A percentile compares a stretch with the other conserved stretches of the same genome.
These are phyloP conservation scores for Pristionchus arcanus DNA, from an alignment of 2,888 invertebrate species.

Conservation along the genomic window DNA sequence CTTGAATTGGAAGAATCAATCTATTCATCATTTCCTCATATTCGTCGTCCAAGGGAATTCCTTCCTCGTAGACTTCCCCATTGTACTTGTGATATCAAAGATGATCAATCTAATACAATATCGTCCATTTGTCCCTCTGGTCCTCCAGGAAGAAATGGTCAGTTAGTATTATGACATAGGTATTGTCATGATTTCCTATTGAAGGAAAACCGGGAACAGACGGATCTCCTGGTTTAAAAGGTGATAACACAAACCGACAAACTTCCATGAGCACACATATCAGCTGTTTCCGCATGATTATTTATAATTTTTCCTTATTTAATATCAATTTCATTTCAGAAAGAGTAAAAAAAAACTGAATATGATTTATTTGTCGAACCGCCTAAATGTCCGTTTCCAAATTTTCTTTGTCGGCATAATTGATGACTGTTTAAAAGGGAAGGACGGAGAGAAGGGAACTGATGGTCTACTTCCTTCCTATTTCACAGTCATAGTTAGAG, in stretches of 20 bases:
- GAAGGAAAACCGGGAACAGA: constrained; percentile 33
- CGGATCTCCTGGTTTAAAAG: constrained; percentile 1
- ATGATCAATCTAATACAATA: background rate
- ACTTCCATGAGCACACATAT: no score
- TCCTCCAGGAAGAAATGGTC: constrained; percentile 19
- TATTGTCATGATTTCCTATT: background rate
- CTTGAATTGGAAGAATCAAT: background rate
- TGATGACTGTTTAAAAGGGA: no score
- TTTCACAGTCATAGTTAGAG: background rate
- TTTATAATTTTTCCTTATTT: no score
- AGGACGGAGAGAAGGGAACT: background rate
- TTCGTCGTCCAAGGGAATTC: constrained; percentile 12
- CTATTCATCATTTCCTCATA: background rate
- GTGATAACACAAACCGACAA: no score
- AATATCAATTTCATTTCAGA: no score
- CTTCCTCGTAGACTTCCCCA: constrained; percentile 12
- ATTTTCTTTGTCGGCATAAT: no score
- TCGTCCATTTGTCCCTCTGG: constrained; percentile 14
- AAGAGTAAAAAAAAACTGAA: no score
- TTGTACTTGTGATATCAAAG: constrained; percentile 2
- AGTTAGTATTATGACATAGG: background rate
- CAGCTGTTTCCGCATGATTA: no score
- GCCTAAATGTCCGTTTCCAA: no score
- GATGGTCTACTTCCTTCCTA: background rate
- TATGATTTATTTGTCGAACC: no score